Conservation (phyloP, 2,888 invertebrate species). For the Strigamia maritima region DNA sequence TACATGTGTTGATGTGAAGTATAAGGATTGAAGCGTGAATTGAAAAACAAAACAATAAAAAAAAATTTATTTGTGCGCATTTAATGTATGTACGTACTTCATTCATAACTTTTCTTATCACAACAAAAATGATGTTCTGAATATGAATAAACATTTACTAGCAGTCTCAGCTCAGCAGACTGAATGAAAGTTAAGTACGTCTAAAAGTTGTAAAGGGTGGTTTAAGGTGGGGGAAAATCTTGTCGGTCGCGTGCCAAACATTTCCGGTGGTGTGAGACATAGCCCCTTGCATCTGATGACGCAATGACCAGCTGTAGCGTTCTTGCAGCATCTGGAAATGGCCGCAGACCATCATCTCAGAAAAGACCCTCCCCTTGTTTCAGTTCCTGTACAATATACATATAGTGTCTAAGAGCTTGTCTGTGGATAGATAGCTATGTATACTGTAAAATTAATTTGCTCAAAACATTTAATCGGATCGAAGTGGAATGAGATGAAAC, state of each 20-base stretch:
- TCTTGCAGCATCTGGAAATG: not conserved
- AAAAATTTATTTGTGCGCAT: not conserved
- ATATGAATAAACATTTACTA: not conserved
- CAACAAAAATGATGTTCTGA: not conserved
- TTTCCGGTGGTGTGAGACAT: conserved; percentile 16
- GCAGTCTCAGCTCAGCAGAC: not conserved
- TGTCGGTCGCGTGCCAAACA: conserved; percentile 23
- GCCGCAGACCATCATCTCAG: not conserved
- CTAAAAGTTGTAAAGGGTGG: conserved; percentile 9
- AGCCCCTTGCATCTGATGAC: conserved; percentile 8
- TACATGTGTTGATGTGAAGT: conserved; percentile 3
- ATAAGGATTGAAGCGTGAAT: not conserved
- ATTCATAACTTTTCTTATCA: not conserved
- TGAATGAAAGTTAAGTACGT: not conserved
- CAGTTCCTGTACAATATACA: no score
- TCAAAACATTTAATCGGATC: no score
- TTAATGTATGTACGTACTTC: no score
- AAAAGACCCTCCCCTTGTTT: not conserved
- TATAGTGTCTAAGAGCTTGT: no score
- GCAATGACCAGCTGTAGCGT: not conserved
- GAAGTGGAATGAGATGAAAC: no score
- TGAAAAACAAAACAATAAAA: not conserved
- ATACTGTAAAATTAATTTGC: no score
- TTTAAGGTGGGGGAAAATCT: conserved; percentile 5
- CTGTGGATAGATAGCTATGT: no score